Evolutionary conservation across 1,140 invertebrate genomes (phyloP), one percentile per base, ranked within the genome.

Genomic region (Aleiodes sp.): DNA sequence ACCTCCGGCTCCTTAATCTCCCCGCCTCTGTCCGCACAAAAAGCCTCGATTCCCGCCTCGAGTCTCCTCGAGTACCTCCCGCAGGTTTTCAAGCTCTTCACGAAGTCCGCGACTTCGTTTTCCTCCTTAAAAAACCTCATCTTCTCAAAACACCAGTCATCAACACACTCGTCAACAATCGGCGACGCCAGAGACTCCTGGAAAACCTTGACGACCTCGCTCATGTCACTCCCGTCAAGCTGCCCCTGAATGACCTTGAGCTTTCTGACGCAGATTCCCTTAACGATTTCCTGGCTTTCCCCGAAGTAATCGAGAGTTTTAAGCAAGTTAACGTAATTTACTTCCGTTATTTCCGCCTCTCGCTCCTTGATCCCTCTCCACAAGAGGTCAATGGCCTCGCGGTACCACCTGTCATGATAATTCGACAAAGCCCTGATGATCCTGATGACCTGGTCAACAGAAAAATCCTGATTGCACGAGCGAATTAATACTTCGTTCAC

Each of bases 341-440:
- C 77, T 67, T 86, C 86, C 78, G 88, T 83, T 14, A 93, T 90
- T 12, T 91, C 87, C 16, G 85, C 76, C 67, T 90, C 87, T 68
- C 86, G 87, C 7, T 87, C 87, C 31, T 88, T 81, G 62, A 94
- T 88, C 28, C 91, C 91, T 71, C 89, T 80, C 92, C 92, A 94
- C n/a, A 93, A 75, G 76, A 89, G 88, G 70, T 93, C 91, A 57
- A 91, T 84, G 10, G 83, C 81, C 29, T 87, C 82, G 57, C 78
- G 76, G 80, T 87, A 89, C 60, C 85, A 86, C 3, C 79, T 33
- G 72, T 87, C 80, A 63, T 77, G 77, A 66, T 81, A 88, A 70
- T 65, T 71, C 61, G 57, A 76, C 33, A 79, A 73, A 62, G 83
- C 76, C 52, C 80, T 77, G 24, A 90, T 83, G 64, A 90, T 85